These are phyloP conservation scores for Protomyctophum bolini DNA, from an alignment of 2,113 vertebrate genomes.

Conservation along the genomic window DNA sequence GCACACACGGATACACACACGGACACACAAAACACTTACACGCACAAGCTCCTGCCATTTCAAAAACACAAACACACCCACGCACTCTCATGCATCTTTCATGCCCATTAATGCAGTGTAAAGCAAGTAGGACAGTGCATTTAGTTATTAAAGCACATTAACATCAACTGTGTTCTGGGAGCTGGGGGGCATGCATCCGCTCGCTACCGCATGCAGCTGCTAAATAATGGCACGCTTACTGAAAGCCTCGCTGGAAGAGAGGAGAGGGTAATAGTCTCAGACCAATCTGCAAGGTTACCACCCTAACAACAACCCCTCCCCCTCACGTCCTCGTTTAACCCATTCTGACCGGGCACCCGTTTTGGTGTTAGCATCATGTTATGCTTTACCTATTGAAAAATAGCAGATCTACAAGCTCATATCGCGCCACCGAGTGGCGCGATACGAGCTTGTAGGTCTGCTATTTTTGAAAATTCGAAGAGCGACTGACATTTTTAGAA, in stretches of 20 bases:
- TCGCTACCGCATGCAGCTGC: background rate
- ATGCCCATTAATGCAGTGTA: conserved; percentile 23
- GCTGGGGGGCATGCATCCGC: background rate
- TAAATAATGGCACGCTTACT: no score
- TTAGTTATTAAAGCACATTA: conserved; percentile 32
- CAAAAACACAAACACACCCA: conserved; percentile 23
- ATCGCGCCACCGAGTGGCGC: no score
- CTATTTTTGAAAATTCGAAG: no score
- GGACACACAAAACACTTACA: conserved; percentile 25
- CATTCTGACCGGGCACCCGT: no score
- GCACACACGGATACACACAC: conserved; percentile 38
- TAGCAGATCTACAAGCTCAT: no score
- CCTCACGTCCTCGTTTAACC: background rate
- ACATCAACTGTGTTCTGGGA: conserved; percentile 12
- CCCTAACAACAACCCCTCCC: background rate
- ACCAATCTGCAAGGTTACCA: background rate
- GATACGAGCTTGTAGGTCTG: no score
- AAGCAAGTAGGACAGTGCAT: conserved; percentile 20
- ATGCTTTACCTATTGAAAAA: no score
- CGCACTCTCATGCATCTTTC: conserved; percentile 13
- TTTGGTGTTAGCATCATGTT: no score
- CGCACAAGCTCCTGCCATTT: conserved; percentile 22
- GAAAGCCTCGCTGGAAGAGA: no score
- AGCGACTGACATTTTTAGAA: no score
- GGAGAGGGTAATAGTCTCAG: no score